Conservation (phyloP, 1,140 invertebrate genomes). For the Drosophila elegans region DNA sequence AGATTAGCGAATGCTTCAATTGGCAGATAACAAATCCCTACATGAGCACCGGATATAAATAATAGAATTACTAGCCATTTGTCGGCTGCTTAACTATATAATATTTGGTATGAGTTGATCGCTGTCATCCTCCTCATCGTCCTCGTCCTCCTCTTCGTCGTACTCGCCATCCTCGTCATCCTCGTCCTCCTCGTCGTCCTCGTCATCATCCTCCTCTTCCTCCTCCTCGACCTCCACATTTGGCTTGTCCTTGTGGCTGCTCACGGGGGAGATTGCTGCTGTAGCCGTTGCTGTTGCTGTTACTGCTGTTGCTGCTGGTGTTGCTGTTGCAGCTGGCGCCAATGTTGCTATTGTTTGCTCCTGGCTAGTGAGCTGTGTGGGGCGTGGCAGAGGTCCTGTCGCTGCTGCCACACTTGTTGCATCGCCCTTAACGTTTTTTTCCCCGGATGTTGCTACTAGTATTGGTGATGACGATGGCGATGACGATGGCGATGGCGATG, state of each 20-base stretch:
- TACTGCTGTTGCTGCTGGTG: background rate
- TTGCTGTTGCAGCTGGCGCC: slow-evolving; percentile 20
- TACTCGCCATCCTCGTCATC: slow-evolving; percentile 71
- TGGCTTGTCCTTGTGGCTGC: slow-evolving; percentile 21
- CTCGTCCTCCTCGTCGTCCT: slow-evolving; percentile 51
- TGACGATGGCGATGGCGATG: background rate
- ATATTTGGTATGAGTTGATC: slow-evolving; percentile 83
- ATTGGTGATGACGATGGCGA: background rate
- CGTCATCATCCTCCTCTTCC: slow-evolving; percentile 35
- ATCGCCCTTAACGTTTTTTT: slow-evolving; percentile 22
- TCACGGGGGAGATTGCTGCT: slow-evolving; percentile 18
- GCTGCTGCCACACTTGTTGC: slow-evolving; percentile 63
- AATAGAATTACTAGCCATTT: slow-evolving; percentile 20
- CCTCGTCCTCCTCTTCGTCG: slow-evolving; percentile 64
- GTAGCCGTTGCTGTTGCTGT: background rate
- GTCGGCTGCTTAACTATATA: slow-evolving; percentile 44
- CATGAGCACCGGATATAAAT: background rate
- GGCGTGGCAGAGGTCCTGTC: background rate
- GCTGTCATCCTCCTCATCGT: slow-evolving; percentile 71
- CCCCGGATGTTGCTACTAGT: slow-evolving; percentile 18
- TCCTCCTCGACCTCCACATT: slow-evolving; percentile 8
- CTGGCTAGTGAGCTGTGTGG: slow-evolving; percentile 39
- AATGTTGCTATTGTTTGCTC: slow-evolving; percentile 38
- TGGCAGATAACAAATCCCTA: too few species aligned
- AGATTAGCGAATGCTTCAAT: too few species aligned